Evolutionary conservation across 1,140 invertebrate species (phyloP).

Genomic region (Zaprionus gabonicus): DNA sequence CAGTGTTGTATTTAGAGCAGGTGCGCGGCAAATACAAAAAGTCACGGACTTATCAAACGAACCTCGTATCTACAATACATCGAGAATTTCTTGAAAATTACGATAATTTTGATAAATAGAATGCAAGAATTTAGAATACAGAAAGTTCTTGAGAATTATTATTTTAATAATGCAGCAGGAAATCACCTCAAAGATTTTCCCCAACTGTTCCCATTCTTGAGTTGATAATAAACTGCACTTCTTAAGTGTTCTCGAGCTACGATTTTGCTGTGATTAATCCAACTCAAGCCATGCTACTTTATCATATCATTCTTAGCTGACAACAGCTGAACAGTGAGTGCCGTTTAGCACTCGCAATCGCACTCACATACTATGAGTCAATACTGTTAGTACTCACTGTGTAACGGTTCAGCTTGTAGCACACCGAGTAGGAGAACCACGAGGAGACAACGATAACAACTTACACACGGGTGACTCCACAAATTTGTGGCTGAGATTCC

Average conservation of each 20-base stretch:
- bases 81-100: not conserved
- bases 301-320: constrained; percentile 10
- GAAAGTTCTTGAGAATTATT: not conserved
- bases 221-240: not conserved
- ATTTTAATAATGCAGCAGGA: not conserved
- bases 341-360: constrained; percentile 50
- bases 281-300: not conserved
- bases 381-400: constrained; percentile 61
- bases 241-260: not conserved
- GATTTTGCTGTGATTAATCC: constrained; percentile 1
- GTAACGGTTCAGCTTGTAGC: constrained; percentile 44
- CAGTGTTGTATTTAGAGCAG: too few species aligned
- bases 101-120: not conserved
- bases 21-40: too few species aligned
- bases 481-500: constrained; percentile 42
- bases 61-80: too few species aligned
- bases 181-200: not conserved
- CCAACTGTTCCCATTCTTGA: constrained; percentile 4
- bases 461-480: constrained; percentile 58
- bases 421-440: constrained; percentile 1
- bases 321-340: constrained; percentile 1
- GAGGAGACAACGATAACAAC: constrained; percentile 16
- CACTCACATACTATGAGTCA: constrained; percentile 25
- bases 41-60: too few species aligned
- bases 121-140: not conserved